Evolutionary conservation across 2,888 invertebrate genomes (phyloP).

Genomic region (Blastobasis lacticolella): DNA sequence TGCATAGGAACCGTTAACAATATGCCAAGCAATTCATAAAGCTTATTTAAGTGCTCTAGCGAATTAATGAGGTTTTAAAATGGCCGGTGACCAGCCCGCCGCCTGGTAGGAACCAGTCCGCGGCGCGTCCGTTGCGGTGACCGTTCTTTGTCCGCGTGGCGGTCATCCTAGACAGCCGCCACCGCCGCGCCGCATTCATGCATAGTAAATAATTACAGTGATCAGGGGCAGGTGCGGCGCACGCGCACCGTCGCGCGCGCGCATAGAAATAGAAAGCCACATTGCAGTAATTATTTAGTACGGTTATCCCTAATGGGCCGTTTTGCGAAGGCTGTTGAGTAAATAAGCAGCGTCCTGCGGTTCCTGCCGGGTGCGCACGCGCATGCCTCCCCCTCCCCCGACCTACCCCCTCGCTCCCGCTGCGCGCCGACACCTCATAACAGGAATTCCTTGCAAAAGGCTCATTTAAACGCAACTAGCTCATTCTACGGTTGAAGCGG

Average conservation of each 20-base stretch:
- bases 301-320: constrained; percentile 72
- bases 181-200: constrained; percentile 60
- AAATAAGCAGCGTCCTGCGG: constrained; percentile 67
- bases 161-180: constrained; percentile 65
- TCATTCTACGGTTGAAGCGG: constrained; percentile 22
- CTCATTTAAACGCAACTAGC: constrained; percentile 30
- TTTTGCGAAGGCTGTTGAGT: constrained; percentile 73
- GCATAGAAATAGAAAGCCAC: constrained; percentile 73
- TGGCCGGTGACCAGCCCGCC: constrained; percentile 55
- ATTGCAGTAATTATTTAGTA: constrained; percentile 74
- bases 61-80: constrained; percentile 60
- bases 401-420: constrained; percentile 17
- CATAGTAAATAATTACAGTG: constrained; percentile 73
- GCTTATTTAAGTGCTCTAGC: constrained; percentile 37
- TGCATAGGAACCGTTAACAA: constrained; percentile 5
- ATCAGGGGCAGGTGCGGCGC: constrained; percentile 68
- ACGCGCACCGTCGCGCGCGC: constrained; percentile 44
- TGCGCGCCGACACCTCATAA: constrained; percentile 33
- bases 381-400: constrained; percentile 16
- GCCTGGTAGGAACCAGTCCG: constrained; percentile 52
- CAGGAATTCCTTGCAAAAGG: constrained; percentile 40
- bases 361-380: constrained; percentile 52
- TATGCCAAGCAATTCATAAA: constrained; percentile 26
- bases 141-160: constrained; percentile 59
- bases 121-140: constrained; percentile 37